Base-by-base conservation (phyloP, 2,113 vertebrate species). In the Copsychus sechellarum region DNA sequence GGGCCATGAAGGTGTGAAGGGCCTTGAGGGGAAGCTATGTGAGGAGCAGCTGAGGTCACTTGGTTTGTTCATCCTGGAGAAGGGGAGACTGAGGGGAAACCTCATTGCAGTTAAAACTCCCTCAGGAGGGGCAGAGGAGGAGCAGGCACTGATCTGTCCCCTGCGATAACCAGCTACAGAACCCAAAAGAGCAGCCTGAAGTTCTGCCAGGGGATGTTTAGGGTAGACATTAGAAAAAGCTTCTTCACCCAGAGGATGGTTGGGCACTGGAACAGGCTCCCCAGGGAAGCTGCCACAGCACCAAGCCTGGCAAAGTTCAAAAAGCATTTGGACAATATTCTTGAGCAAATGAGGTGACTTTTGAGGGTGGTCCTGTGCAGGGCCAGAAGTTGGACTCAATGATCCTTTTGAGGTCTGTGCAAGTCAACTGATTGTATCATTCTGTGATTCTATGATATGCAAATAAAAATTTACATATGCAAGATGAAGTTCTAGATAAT, bases 11-110 rank as follows among this genome's bases (percentile, higher is more conserved):
- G n/a, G n/a, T n/a, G 2, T n/a, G 29, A 38, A 40, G 28, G 8
- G 18, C 14, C n/a, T 26, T 11, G 29, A n/a, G n/a, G 11, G 0
- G n/a, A 38, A 67, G 18, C 28, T 1, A 0, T 7, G 0, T 5
- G 12, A 61, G 28, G 9, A 42, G 47, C 0, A 0, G 29, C 31
- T 71, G 36, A 51, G 25, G 6, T 1, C 31, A 25, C 29, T 29
- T 6, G 19, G 3, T 18, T 2, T 15, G 40, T 16, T n/a, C 50
- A 40, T 0, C 9, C 28, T 65, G 23, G 42, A 28, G 19, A 45
- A 45, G 19, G 19, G 11, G 58, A 47, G 29, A 29, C 9, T 24
- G 36, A 60, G 14, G 14, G 9, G 15, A n/a, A 2, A 5, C 31
- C 8, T 57, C 43, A 42, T 0, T 56, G 47, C 31, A 31, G 20